Percentiles rank a stretch among this genome's conserved stretches.
Evolutionary conservation across 2,797 vertebrate species (phyloP).

Genomic region (Tokudaia tokunoshimensis): DNA sequence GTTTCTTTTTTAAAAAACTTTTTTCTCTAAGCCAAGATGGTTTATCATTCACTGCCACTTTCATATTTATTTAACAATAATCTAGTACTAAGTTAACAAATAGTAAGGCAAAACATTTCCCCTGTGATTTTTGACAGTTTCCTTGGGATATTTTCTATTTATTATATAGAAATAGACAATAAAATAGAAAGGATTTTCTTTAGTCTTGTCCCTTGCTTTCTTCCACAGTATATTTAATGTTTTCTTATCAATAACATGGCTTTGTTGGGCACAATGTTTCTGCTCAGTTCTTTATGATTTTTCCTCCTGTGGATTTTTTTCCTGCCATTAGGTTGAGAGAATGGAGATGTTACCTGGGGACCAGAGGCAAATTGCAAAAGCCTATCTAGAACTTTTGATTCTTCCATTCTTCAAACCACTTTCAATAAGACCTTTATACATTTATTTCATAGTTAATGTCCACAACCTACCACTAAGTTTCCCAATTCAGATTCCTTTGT

Average conservation of each 20-base stretch:
- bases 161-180: conserved; percentile 35
- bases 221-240: conserved; percentile 36
- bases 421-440: background rate
- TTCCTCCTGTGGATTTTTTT: background rate
- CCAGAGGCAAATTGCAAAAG: background rate
- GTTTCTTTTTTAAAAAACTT: background rate
- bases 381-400: background rate
- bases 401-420: background rate
- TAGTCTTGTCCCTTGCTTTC: conserved; percentile 28
- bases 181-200: conserved; percentile 31
- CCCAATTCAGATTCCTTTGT: background rate
- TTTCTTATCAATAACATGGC: conserved; percentile 16
- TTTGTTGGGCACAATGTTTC: background rate
- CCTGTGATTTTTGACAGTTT: conserved; percentile 57
- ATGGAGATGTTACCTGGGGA: background rate
- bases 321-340: background rate
- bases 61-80: conserved; percentile 50
- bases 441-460: conserved; percentile 31
- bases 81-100: background rate
- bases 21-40: conserved; percentile 4
- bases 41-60: background rate
- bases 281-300: background rate
- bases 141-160: conserved; percentile 42
- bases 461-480: background rate
- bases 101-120: background rate